Conservation (phyloP, 2,888 invertebrate genomes). For the Mechanitis mazaeus region DNA sequence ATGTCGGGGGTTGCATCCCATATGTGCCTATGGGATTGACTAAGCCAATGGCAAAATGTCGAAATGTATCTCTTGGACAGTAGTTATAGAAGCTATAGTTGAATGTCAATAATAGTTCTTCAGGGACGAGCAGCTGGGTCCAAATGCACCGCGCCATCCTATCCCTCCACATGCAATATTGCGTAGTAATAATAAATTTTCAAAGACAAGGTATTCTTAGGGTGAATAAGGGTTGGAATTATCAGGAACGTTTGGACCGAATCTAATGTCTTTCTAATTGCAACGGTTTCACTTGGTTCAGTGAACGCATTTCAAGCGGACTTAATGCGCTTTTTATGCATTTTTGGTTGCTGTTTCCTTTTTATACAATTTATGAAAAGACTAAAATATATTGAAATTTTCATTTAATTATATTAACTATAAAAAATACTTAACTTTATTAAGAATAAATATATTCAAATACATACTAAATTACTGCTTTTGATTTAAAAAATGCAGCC, state of each 20-base stretch:
- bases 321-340: slow-evolving; percentile 16
- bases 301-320: slow-evolving; percentile 25
- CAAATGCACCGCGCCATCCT: slow-evolving; percentile 59
- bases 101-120: not conserved
- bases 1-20: slow-evolving; percentile 69
- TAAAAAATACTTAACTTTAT: not conserved
- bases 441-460: not conserved
- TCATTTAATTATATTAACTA: not conserved
- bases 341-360: slow-evolving; percentile 1
- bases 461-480: not conserved
- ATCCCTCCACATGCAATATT: slow-evolving; percentile 65
- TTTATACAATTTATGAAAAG: no score
- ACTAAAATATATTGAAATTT: not conserved
- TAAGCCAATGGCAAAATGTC: not conserved
- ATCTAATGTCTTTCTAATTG: slow-evolving; percentile 36
- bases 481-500: not conserved
- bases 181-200: slow-evolving; percentile 71
- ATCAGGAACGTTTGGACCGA: slow-evolving; percentile 45
- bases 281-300: slow-evolving; percentile 32
- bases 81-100: slow-evolving; percentile 3
- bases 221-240: slow-evolving; percentile 61
- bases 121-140: slow-evolving; percentile 54
- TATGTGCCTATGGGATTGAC: slow-evolving; percentile 62
- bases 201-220: slow-evolving; percentile 64
- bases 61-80: not conserved